Evolutionary conservation across 2,797 vertebrate species (phyloP), one percentile per base, ranked within the genome.

Genomic region (Scarus forsteni): DNA sequence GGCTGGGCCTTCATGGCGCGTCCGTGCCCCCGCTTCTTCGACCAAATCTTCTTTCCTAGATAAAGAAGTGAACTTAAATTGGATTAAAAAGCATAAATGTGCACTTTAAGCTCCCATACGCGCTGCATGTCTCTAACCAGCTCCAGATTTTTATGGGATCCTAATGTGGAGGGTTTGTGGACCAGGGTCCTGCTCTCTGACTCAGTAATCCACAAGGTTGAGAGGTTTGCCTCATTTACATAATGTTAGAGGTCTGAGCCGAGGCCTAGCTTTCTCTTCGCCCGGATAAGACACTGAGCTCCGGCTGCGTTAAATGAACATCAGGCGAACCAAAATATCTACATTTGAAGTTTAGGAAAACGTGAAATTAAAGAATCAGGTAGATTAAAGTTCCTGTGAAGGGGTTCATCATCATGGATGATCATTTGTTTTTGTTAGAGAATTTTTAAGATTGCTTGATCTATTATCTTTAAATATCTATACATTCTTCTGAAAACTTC

Each of bases 181-280:
- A 93, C 92, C 88, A 85, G 89, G 94, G 93, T 94, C 94, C 88
- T 93, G 94, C 93, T 94, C 95, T 94, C 94, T 94, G 94, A 93
- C 94, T 95, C 92, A 86, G 93, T 94, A 94, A 94, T 94, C 90
- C 92, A 89, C 89, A 87, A 92, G 94, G 94, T 95, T 95, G 94
- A 95, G 94, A 94, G 94, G 85, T 92, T 92, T 92, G 88, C 81
- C 90, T 95, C 91, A 95, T 95, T 95, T 95, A 92, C 94, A 95
- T 95, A 94, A 92, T 92, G 91, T 89, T 92, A 85, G 89, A 89
- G 90, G 90, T 92, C 89, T 90, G 81, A 81, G 87, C 88, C 80
- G 88, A 92, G 92, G 90, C 92, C 91, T 92, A 91, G 80, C 71
- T 92, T 91, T 89, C 83, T 83, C 78, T 73, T 66, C 66, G 59